Conservation (phyloP, 2,113 vertebrate genomes). For the Gopherus flavomarginatus region DNA sequence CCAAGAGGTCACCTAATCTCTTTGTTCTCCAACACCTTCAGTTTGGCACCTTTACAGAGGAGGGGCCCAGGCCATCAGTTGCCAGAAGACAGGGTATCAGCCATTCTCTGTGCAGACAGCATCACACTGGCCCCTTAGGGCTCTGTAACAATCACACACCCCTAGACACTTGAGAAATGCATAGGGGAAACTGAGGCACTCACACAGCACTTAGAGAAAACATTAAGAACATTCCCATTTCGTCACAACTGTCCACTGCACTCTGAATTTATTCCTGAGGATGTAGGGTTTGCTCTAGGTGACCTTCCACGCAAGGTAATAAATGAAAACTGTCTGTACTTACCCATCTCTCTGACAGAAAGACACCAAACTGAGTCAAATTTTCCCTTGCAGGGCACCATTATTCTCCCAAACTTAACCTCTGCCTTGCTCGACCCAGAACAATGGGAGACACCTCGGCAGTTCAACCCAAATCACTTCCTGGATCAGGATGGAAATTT, state of each 20-base stretch:
- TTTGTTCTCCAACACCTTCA: no score
- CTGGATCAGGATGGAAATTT: constrained; percentile 76
- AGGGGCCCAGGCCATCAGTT: no score
- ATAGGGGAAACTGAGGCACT: no score
- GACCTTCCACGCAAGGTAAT: neutral
- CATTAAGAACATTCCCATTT: no score
- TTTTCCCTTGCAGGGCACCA: constrained; percentile 63
- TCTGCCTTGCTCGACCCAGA: constrained; percentile 70
- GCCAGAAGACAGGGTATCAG: no score
- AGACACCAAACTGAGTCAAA: neutral
- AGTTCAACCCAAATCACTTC: constrained; percentile 75
- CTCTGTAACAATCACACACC: no score
- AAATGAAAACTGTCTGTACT: neutral
- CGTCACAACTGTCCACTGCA: neutral
- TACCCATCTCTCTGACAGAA: neutral
- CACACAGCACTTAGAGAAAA: no score
- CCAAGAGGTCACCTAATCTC: no score
- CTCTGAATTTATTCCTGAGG: neutral
- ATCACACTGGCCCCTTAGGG: no score
- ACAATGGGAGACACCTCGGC: constrained; percentile 69
- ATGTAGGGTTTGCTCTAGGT: neutral
- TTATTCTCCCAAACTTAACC: constrained; percentile 66
- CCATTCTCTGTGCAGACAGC: no score
- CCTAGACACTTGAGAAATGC: no score
- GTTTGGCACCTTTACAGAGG: no score